Evolutionary conservation across 2,797 vertebrate species (phyloP).

Genomic region (Ctenopoma multispine): DNA sequence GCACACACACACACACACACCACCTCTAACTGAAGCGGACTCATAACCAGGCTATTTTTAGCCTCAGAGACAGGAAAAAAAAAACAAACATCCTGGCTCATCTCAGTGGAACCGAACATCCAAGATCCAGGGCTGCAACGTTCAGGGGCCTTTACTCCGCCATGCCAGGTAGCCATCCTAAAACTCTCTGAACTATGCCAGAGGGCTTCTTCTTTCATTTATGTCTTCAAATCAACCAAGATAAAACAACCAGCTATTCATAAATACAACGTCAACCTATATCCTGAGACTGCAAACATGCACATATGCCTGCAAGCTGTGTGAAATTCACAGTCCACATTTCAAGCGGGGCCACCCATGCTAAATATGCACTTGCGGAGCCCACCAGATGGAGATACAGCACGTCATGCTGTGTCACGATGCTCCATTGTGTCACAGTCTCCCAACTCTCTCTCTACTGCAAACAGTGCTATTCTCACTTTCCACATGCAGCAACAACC

Average conservation of each 20-base stretch:
- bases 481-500: slow-evolving; percentile 50
- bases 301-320: slow-evolving; percentile 53
- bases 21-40: slow-evolving; percentile 49
- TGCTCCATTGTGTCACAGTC: slow-evolving; percentile 45
- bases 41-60: slow-evolving; percentile 72
- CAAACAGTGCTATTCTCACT: slow-evolving; percentile 37
- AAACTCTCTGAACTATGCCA: slow-evolving; percentile 48
- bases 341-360: slow-evolving; percentile 20
- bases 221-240: slow-evolving; percentile 16
- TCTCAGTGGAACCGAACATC: slow-evolving; percentile 53
- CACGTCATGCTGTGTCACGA: slow-evolving; percentile 60
- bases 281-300: slow-evolving; percentile 2
- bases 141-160: slow-evolving; percentile 44
- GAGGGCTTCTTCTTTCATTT: slow-evolving; percentile 36
- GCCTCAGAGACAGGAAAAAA: slow-evolving; percentile 38
- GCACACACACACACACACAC: slow-evolving; percentile 32
- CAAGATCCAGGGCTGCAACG: slow-evolving; percentile 44
- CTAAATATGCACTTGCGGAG: slow-evolving; percentile 42
- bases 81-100: slow-evolving; percentile 45
- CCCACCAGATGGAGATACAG: slow-evolving; percentile 62
- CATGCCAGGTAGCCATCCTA: slow-evolving; percentile 31
- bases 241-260: slow-evolving; percentile 20
- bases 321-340: slow-evolving; percentile 32
- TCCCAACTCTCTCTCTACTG: slow-evolving; percentile 26
- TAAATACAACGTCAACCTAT: slow-evolving; percentile 28